phyloP scores from a whole-genome alignment of 1,140 invertebrate species.

The Apis laboriosa region DNA sequence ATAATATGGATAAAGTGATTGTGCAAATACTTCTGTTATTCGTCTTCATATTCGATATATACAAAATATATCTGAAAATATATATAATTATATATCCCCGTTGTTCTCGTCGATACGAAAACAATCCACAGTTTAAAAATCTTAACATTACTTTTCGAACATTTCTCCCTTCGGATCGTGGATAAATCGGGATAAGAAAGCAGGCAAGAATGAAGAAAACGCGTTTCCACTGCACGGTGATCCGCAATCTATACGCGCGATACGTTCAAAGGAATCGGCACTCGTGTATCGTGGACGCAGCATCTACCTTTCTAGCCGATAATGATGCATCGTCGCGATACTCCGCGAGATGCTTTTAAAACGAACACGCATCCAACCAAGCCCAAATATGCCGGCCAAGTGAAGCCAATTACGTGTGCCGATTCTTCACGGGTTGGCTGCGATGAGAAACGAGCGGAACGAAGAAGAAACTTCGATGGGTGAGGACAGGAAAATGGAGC shows the following conservation, averaged over 20 bases:
- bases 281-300: conserved; percentile 13
- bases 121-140: no score
- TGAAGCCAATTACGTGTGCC: conserved; percentile 53
- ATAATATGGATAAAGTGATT: no score
- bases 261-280: conserved; percentile 8
- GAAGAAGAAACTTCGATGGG: neutral
- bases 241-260: neutral
- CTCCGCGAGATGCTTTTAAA: conserved; percentile 30
- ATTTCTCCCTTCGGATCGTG: neutral
- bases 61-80: no score
- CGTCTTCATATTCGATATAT: no score
- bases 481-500: neutral
- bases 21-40: no score
- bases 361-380: conserved; percentile 51
- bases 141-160: neutral
- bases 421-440: conserved; percentile 15
- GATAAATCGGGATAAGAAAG: conserved; percentile 34
- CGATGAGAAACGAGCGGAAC: conserved; percentile 31
- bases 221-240: neutral
- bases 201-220: neutral
- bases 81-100: no score
- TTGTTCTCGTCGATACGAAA: no score
- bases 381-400: conserved; percentile 15
- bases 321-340: conserved; percentile 59
- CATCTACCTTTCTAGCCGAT: conserved; percentile 54